Percentiles rank a stretch among this genome's conserved stretches.
phyloP scores from a whole-genome alignment of 37 sponge, comb jelly and placozoan species.

The Hexactinellida sp. region DNA sequence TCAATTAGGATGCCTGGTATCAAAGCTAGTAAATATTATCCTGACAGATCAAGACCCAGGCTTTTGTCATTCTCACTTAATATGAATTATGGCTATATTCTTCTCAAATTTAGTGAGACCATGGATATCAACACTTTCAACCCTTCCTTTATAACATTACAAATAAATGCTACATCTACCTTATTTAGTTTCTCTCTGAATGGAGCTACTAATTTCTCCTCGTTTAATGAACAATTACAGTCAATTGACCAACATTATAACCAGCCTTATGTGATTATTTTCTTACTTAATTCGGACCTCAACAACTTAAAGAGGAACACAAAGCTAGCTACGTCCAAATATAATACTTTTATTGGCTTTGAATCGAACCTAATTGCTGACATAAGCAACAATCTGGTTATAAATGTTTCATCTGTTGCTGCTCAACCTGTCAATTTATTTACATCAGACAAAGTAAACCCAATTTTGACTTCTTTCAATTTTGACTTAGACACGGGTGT shows the following conservation, averaged over 20 bases:
- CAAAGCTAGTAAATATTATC: constrained; percentile 23
- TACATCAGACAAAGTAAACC: constrained; percentile 33
- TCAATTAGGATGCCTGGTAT: constrained; percentile 58
- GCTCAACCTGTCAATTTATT: constrained; percentile 14
- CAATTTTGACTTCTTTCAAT: constrained; percentile 27
- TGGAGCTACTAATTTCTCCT: neutral
- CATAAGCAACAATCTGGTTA: constrained; percentile 53
- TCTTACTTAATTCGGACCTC: constrained; percentile 24
- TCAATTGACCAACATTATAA: neutral
- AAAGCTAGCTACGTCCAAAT: constrained; percentile 31
- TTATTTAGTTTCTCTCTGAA: neutral
- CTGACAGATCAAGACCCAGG: constrained; percentile 39
- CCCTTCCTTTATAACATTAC: constrained; percentile 23
- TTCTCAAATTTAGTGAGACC: constrained; percentile 55
- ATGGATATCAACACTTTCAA: constrained; percentile 48
- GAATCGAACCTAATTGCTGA: constrained; percentile 39
- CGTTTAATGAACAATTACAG: neutral
- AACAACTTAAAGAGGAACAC: constrained; percentile 40
- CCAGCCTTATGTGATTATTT: neutral
- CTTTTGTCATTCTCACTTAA: constrained; percentile 39
- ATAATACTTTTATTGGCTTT: constrained; percentile 39
- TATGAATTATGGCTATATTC: constrained; percentile 35
- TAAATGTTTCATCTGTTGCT: constrained; percentile 21
- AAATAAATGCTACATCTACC: constrained; percentile 8
- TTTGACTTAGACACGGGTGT: constrained; percentile 59